Conservation (phyloP, 2,113 vertebrate species). For the Nipponia nippon region DNA sequence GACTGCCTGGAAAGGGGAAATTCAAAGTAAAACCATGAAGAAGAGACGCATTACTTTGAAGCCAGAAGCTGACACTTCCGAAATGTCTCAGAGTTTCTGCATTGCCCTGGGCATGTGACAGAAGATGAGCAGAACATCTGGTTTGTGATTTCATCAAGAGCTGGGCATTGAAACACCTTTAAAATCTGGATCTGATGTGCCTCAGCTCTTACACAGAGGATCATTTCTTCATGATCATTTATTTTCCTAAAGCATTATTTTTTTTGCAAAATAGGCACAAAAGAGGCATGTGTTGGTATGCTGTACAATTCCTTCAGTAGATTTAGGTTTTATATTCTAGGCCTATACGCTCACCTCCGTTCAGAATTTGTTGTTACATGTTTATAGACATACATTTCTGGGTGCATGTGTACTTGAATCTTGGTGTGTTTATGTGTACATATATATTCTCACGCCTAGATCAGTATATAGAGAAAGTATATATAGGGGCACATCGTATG, state of each 20-base stretch:
- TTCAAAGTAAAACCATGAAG: neutral
- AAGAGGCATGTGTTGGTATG: neutral
- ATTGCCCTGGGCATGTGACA: rapidly evolving
- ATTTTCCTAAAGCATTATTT: neutral
- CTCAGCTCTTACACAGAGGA: neutral
- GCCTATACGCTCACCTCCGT: neutral
- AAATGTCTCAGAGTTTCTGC: neutral
- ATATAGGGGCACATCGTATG: neutral
- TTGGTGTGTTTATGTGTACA: neutral
- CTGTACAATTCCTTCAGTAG: neutral
- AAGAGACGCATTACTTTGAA: neutral
- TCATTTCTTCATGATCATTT: neutral
- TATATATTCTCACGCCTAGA: neutral
- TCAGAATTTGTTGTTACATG: neutral
- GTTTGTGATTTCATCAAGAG: neutral
- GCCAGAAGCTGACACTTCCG: neutral
- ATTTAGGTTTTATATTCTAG: neutral
- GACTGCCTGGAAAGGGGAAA: neutral
- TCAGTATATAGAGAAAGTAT: neutral
- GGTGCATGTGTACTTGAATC: rapidly evolving
- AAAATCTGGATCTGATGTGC: neutral
- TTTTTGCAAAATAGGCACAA: neutral
- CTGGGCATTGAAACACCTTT: neutral
- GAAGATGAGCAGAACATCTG: neutral
- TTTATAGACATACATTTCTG: neutral